Evolutionary conservation across 2,888 invertebrate genomes (phyloP).

Genomic region (Drosophila yooni): DNA sequence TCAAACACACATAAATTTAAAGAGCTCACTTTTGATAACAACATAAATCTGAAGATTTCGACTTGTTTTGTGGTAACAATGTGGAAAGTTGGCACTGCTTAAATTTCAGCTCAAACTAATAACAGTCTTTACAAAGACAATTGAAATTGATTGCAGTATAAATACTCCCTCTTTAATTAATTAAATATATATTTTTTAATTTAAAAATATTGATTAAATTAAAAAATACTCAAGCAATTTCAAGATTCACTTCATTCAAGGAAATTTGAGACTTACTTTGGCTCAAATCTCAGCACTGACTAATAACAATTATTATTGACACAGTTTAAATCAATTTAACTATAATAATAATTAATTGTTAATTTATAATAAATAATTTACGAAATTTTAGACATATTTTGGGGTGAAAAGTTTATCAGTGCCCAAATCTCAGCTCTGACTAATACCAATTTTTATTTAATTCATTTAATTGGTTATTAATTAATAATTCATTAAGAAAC

Average conservation of each 20-base stretch:
- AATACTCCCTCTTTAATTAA: background rate
- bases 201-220: background rate
- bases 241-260: no score
- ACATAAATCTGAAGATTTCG: background rate
- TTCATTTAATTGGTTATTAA: background rate
- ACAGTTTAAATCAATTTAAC: no score
- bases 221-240: no score
- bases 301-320: no score
- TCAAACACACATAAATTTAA: slow-evolving; percentile 19
- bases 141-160: background rate
- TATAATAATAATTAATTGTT: background rate
- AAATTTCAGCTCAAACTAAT: background rate
- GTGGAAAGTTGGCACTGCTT: background rate
- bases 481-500: background rate
- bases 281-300: background rate
- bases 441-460: background rate
- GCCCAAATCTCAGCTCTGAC: background rate
- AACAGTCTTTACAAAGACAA: background rate
- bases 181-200: background rate
- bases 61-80: background rate
- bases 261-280: no score
- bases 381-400: background rate
- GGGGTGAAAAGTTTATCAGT: background rate
- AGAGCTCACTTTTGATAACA: background rate
- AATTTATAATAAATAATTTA: no score